phyloP scores from a whole-genome alignment of 2,888 invertebrate species.

The Pristionchus arcanus region DNA sequence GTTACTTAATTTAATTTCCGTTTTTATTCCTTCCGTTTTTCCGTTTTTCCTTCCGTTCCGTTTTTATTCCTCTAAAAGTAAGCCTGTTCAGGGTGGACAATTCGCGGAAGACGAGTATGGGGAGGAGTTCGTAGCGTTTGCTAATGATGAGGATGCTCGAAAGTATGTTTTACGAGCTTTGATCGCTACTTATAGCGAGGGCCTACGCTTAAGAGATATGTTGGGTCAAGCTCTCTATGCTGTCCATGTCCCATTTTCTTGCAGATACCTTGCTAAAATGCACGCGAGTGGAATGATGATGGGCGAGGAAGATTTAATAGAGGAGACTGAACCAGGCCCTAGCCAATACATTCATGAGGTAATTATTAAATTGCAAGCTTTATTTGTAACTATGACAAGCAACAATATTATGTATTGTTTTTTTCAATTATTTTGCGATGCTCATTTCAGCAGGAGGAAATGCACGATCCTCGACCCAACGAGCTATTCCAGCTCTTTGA shows the following conservation, averaged over 20 bases:
- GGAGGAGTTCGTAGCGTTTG: constrained; percentile 27
- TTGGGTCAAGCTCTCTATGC: no score
- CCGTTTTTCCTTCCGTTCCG: no score
- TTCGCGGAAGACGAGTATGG: constrained; percentile 2
- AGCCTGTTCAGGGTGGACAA: not conserved
- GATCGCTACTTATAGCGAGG: not conserved
- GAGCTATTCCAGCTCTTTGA: not conserved
- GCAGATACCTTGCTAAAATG: not conserved
- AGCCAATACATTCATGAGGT: constrained; percentile 22
- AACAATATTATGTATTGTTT: not conserved
- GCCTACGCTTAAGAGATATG: not conserved
- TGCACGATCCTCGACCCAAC: constrained; percentile 3
- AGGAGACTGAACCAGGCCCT: not conserved
- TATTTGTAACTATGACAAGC: no score
- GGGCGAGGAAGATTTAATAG: constrained; percentile 21
- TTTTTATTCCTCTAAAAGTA: not conserved
- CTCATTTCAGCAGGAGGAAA: not conserved
- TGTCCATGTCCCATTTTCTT: not conserved
- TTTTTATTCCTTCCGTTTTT: not conserved
- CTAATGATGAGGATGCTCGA: not conserved
- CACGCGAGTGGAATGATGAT: not conserved
- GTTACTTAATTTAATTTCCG: not conserved
- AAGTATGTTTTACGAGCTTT: not conserved
- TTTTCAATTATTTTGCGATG: no score
- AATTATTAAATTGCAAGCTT: not conserved